Evolutionary conservation across 1,140 invertebrate genomes (phyloP), one percentile per base, ranked within the genome.

Genomic region (Goniozus legneri): DNA sequence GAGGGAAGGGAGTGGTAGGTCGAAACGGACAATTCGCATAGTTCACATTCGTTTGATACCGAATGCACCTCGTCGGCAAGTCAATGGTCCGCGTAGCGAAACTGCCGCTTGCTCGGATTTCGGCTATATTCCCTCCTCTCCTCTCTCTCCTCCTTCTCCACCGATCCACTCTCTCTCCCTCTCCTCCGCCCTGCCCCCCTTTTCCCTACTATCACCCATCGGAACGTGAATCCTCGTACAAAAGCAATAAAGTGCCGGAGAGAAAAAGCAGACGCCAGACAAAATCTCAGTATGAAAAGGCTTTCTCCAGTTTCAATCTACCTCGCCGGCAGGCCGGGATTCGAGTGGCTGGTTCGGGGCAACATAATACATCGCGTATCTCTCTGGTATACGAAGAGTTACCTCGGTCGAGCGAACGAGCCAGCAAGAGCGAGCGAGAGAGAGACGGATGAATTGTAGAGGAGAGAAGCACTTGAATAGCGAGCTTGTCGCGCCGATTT

Each of bases 21-120:
- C 42, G 42, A 48, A 41, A 35, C 24, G 16, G 21, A 43, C 47
- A 43, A 49, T 49, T 49, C 43, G 32, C 22, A 43, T 10, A 15
- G 37, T 42, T 42, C 20, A 13, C 30, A 14, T 18, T 38, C 33
- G 4, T 18, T 24, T 35, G 8, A 24, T 15, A 14, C 24, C 18
- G 19, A 21, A 44, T 35, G 33, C 20, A 34, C 22, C 42, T 34
- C 31, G 31, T 31, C 40, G 15, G 12, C 16, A 19, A 21, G 8
- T 13, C 12, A 39, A 21, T 12, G 22, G 7, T 10, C 10, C 37
- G n/a, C 19, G 20, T 39, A n/a, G 3, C 12, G 37, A 39, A 21
- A 21, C 12, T 10, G 1, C 7, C n/a, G 8, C n/a, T 12, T 14
- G 14, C 16, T 20, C 12, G 19, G 10, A 22, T 21, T 21, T 21